Evolutionary conservation across 2,113 vertebrate genomes (phyloP).

Genomic region (Gnathonemus echidnorhynchus): DNA sequence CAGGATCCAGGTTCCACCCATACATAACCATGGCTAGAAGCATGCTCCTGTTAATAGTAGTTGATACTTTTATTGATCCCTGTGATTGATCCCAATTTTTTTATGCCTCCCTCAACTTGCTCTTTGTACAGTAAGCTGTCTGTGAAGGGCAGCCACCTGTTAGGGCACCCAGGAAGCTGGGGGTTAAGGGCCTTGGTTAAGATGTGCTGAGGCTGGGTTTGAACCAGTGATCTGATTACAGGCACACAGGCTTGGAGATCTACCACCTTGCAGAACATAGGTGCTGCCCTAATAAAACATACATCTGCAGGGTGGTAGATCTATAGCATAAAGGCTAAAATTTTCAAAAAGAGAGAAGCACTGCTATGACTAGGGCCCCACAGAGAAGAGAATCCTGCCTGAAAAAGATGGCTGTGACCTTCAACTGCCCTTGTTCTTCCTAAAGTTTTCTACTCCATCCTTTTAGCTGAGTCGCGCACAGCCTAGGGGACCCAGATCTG

Average conservation of each 20-base stretch:
- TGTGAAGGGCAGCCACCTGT: too few species aligned
- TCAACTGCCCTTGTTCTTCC: not conserved
- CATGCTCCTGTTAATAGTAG: too few species aligned
- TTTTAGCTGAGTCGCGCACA: not conserved
- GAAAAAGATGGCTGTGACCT: not conserved
- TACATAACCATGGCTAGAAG: too few species aligned
- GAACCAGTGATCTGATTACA: too few species aligned
- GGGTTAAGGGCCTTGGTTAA: too few species aligned
- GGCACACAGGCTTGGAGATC: not conserved
- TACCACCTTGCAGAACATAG: not conserved
- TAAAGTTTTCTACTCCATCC: not conserved
- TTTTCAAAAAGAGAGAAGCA: not conserved
- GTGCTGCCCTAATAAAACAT: not conserved
- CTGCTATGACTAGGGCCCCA: not conserved
- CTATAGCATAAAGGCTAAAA: not conserved
- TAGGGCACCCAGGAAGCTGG: too few species aligned
- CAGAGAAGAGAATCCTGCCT: not conserved
- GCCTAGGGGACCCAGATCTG: not conserved
- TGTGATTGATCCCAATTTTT: too few species aligned
- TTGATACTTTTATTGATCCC: too few species aligned
- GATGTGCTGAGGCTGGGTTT: too few species aligned
- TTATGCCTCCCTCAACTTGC: too few species aligned
- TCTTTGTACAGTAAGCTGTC: too few species aligned
- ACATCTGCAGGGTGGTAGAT: not conserved
- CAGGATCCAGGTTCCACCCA: too few species aligned